A percentile compares a stretch with the other conserved stretches of the same genome.
These are phyloP conservation scores for Pholis gunnellus DNA, from an alignment of 2,113 vertebrate genomes.

Conservation along the genomic window DNA sequence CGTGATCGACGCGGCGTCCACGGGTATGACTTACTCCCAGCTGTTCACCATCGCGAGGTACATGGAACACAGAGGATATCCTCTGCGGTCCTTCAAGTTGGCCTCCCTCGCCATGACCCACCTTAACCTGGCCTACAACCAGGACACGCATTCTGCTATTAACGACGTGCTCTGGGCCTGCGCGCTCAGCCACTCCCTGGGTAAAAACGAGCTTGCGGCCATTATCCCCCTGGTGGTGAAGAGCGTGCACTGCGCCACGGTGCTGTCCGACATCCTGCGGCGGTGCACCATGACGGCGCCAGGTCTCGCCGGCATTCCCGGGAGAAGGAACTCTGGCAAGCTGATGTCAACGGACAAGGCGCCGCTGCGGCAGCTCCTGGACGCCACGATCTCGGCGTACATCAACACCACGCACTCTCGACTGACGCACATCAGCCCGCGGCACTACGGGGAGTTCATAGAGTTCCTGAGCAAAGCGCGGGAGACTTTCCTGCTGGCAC, in stretches of 20 bases:
- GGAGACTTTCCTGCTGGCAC: constrained; percentile 95
- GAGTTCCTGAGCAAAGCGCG: constrained; percentile 98
- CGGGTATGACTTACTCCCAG: constrained; percentile 97
- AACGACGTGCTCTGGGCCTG: constrained; percentile 99
- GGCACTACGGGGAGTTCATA: constrained; percentile 98
- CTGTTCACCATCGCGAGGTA: constrained; percentile 98
- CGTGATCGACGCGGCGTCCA: constrained; percentile 94
- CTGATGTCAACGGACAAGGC: constrained; percentile 99
- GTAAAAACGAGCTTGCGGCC: constrained; percentile 98
- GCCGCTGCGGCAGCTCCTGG: constrained; percentile 94
- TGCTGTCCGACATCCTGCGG: constrained; percentile 97
- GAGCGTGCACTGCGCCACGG: constrained; percentile 97
- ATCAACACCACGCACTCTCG: constrained; percentile 99
- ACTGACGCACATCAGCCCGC: constrained; percentile 97
- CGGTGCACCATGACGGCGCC: constrained; percentile 97
- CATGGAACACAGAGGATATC: constrained; percentile 99
- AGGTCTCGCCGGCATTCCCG: constrained; percentile 94
- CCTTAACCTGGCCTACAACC: constrained; percentile 99
- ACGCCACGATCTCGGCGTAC: constrained; percentile 97
- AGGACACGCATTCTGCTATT: constrained; percentile 98
- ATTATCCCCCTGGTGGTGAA: constrained; percentile 98
- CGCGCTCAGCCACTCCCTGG: constrained; percentile 97
- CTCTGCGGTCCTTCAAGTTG: constrained; percentile 96
- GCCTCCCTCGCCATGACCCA: constrained; percentile 97
- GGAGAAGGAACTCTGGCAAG: constrained; percentile 96